A percentile compares a stretch with the other conserved stretches of the same genome.
These are phyloP conservation scores for Ormyrus thymus DNA, from an alignment of 2,888 invertebrate genomes.

Conservation along the genomic window DNA sequence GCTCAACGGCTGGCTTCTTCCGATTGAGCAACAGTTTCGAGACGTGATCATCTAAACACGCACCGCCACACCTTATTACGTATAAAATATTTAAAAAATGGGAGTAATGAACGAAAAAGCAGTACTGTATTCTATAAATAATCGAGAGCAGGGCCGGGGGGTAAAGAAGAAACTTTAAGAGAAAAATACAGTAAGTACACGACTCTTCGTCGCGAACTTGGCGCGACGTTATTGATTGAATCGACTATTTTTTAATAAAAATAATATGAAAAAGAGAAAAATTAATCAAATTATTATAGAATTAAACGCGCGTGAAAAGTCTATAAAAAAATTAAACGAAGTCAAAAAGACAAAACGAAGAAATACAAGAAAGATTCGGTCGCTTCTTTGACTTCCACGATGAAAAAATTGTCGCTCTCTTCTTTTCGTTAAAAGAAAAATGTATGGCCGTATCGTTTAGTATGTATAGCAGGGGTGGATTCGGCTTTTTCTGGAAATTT, in stretches of 20 bases:
- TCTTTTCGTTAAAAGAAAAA: slow-evolving; percentile 42
- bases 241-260: slow-evolving; percentile 69
- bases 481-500: slow-evolving; percentile 38
- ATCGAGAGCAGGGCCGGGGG: slow-evolving; percentile 34
- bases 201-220: slow-evolving; percentile 22
- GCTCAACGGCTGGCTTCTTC: slow-evolving; percentile 59
- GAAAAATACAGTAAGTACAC: slow-evolving; percentile 34
- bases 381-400: slow-evolving; percentile 46
- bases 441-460: slow-evolving; percentile 23
- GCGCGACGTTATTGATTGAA: slow-evolving; percentile 63
- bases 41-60: slow-evolving; percentile 64
- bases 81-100: slow-evolving; percentile 48
- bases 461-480: slow-evolving; percentile 36
- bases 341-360: slow-evolving; percentile 22
- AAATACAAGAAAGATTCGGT: slow-evolving; percentile 43
- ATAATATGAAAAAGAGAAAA: slow-evolving; percentile 46
- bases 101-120: slow-evolving; percentile 42
- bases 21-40: slow-evolving; percentile 58
- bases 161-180: slow-evolving; percentile 36
- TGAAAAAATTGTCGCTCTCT: slow-evolving; percentile 52
- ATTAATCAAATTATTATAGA: slow-evolving; percentile 53
- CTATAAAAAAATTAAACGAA: slow-evolving; percentile 36
- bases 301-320: slow-evolving; percentile 45
- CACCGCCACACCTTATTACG: slow-evolving; percentile 55
- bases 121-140: slow-evolving; percentile 53